A percentile compares a stretch with the other conserved stretches of the same genome.
Conservation (phyloP, 1,140 invertebrate species). For the Euura saliciscinereae region DNA sequence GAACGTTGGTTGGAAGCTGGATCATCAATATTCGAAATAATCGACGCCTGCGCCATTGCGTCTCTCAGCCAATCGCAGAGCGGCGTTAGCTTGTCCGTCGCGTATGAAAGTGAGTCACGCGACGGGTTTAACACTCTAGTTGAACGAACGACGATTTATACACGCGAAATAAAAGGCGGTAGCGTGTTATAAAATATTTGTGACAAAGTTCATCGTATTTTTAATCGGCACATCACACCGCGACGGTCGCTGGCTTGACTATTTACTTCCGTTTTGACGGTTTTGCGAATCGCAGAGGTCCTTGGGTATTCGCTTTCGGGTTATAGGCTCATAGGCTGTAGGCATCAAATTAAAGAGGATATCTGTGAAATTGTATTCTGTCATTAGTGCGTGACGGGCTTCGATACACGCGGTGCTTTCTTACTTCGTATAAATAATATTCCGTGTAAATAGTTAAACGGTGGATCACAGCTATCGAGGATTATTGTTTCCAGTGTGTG, state of each 20-base stretch:
- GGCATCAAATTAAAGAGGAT: not conserved
- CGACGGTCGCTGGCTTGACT: not conserved
- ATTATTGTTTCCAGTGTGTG: not conserved
- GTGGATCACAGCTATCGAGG: not conserved
- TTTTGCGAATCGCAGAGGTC: not conserved
- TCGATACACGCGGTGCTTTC: not conserved
- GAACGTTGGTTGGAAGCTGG: no score
- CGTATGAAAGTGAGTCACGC: no score
- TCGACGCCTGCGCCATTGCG: no score
- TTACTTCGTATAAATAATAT: not conserved
- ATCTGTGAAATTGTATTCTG: not conserved
- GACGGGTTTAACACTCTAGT: no score
- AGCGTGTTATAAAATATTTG: no score
- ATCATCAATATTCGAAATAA: no score
- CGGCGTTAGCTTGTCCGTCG: no score
- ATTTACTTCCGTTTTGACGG: not conserved
- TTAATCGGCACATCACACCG: no score
- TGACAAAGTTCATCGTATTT: no score
- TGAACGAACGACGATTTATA: no score
- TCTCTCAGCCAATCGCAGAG: no score
- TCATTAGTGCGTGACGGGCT: not conserved
- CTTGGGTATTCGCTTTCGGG: not conserved
- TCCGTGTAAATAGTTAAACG: not conserved
- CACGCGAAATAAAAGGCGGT: no score
- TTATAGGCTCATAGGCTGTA: not conserved